Evolutionary conservation across 2,888 invertebrate genomes (phyloP).

Genomic region (Rhyacophila evoluta): DNA sequence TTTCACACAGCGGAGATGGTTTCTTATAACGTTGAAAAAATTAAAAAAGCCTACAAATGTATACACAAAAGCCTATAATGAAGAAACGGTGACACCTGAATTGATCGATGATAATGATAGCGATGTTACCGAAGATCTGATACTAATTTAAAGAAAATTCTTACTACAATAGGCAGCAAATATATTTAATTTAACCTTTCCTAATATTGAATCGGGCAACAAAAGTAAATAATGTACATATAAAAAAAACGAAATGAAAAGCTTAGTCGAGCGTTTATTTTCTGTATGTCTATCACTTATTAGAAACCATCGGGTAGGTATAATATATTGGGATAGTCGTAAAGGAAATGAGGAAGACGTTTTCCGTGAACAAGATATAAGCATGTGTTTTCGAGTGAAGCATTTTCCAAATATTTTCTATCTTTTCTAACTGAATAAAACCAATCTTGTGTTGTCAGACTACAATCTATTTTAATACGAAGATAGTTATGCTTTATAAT

Average conservation of each 20-base stretch:
- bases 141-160: neutral
- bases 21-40: neutral
- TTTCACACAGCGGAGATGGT: neutral
- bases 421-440: too few relatives aligned
- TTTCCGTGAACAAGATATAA: neutral
- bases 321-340: neutral
- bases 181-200: too few relatives aligned
- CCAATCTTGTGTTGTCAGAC: too few relatives aligned
- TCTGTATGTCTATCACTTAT: neutral
- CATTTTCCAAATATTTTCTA: neutral
- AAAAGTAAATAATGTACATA: too few relatives aligned
- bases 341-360: neutral
- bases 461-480: too few relatives aligned
- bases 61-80: neutral
- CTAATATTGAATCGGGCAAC: too few relatives aligned
- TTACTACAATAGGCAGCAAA: too few relatives aligned
- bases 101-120: neutral
- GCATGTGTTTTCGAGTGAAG: neutral
- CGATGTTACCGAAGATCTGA: neutral
- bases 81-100: neutral
- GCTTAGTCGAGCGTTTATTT: neutral
- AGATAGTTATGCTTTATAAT: too few relatives aligned
- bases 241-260: neutral
- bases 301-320: constrained; percentile 1
- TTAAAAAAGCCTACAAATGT: neutral